Conservation (phyloP, 2,888 invertebrate species). For the Epinotia ramella region DNA sequence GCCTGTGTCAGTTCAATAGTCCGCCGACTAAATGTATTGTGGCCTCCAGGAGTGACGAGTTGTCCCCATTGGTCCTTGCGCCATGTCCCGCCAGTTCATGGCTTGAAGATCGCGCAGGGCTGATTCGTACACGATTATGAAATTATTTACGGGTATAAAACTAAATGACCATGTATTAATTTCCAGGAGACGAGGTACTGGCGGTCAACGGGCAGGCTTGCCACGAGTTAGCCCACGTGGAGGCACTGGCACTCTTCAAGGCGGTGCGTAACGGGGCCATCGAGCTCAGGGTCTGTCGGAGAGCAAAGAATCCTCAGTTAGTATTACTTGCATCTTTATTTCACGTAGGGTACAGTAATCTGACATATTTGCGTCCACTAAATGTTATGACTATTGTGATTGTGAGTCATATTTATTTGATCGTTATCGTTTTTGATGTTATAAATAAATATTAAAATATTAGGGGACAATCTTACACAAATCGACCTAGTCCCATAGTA, state of each 20-base stretch:
- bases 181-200: conserved; percentile 91
- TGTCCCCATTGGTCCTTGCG: too few relatives aligned
- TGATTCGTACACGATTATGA: background rate
- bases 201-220: conserved; percentile 93
- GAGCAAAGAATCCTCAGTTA: conserved; percentile 80
- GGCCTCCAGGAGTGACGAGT: too few relatives aligned
- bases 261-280: conserved; percentile 91
- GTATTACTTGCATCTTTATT: conserved; percentile 51
- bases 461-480: too few relatives aligned
- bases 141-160: background rate
- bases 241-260: conserved; percentile 92
- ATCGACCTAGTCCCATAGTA: too few relatives aligned
- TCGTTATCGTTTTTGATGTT: too few relatives aligned
- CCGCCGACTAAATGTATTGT: too few relatives aligned
- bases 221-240: conserved; percentile 91
- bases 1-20: background rate
- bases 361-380: too few relatives aligned
- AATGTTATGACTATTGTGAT: too few relatives aligned
- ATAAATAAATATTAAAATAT: too few relatives aligned
- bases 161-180: background rate
- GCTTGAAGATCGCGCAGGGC: too few relatives aligned
- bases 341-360: background rate
- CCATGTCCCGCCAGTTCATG: too few relatives aligned
- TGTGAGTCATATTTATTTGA: too few relatives aligned
- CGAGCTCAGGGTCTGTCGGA: conserved; percentile 89